These are phyloP conservation scores for Misgurnus mizolepis DNA, from an alignment of 2,113 vertebrate species.

Conservation along the genomic window DNA sequence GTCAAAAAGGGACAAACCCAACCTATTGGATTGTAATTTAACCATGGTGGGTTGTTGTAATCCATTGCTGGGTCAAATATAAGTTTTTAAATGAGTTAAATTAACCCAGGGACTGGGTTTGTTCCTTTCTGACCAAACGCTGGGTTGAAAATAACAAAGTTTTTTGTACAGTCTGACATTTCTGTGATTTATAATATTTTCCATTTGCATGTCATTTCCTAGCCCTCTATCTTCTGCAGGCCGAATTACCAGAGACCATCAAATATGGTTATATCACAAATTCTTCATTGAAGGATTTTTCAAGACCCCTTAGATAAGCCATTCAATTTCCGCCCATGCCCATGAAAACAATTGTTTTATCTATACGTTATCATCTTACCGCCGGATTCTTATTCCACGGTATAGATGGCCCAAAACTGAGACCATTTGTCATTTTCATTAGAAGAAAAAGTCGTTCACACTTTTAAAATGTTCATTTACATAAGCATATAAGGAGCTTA, in stretches of 20 bases:
- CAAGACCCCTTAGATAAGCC: slow-evolving; percentile 57
- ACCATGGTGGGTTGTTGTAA: no score
- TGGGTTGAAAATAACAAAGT: no score
- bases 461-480: slow-evolving; percentile 67
- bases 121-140: no score
- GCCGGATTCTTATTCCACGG: slow-evolving; percentile 57
- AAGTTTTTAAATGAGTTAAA: no score
- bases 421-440: slow-evolving; percentile 62
- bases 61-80: no score
- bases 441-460: slow-evolving; percentile 50
- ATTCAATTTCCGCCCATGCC: slow-evolving; percentile 52
- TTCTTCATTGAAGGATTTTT: slow-evolving; percentile 51
- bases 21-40: no score
- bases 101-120: no score
- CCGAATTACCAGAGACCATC: slow-evolving; percentile 37
- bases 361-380: slow-evolving; percentile 57
- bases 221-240: slow-evolving; percentile 39
- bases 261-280: slow-evolving; percentile 39
- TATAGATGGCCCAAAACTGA: slow-evolving; percentile 57
- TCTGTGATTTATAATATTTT: slow-evolving; percentile 4
- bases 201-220: background rate
- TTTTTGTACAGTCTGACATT: background rate
- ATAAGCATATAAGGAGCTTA: slow-evolving; percentile 76
- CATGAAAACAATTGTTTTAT: slow-evolving; percentile 54
- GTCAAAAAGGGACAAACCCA: no score